Percentiles rank a stretch among this genome's conserved stretches.
Conservation (phyloP, 1,140 invertebrate genomes). For the Microvelia longipes region DNA sequence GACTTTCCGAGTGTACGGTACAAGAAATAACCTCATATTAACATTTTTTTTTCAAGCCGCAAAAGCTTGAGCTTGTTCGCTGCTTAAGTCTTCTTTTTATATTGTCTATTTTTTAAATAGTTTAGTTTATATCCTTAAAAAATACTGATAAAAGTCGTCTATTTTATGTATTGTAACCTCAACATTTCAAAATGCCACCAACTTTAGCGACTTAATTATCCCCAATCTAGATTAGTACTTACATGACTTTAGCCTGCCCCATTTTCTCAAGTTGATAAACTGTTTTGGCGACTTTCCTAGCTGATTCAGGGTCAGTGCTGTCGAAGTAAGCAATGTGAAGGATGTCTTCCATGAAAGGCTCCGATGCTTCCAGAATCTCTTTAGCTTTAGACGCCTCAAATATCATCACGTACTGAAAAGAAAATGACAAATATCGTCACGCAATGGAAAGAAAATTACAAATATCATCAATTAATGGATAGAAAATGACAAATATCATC, state of each 20-base stretch:
- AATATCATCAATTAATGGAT: slow-evolving; percentile 22
- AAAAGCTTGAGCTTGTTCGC: no score
- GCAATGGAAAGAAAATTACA: no score
- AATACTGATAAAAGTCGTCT: background rate
- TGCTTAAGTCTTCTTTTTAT: background rate
- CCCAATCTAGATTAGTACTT: no score
- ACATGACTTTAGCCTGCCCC: slow-evolving; percentile 15
- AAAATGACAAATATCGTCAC: background rate
- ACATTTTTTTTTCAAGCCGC: no score
- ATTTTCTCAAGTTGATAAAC: slow-evolving; percentile 18
- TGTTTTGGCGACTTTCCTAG: slow-evolving; percentile 14
- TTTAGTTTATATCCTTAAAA: background rate
- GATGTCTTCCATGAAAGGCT: slow-evolving; percentile 20
- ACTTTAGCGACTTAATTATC: no score
- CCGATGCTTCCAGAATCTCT: slow-evolving; percentile 17
- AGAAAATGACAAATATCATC: slow-evolving; percentile 4
- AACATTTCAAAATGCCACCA: no score
- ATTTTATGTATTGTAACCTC: no score
- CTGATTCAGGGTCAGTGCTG: slow-evolving; percentile 18
- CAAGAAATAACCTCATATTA: no score
- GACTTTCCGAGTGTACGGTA: no score
- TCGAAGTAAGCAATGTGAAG: slow-evolving; percentile 22
- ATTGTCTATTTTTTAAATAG: background rate
- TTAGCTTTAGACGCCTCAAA: slow-evolving; percentile 21
- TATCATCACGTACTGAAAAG: slow-evolving; percentile 21